Conservation (phyloP, 2,888 invertebrate species). For the Ametastegia equiseti region DNA sequence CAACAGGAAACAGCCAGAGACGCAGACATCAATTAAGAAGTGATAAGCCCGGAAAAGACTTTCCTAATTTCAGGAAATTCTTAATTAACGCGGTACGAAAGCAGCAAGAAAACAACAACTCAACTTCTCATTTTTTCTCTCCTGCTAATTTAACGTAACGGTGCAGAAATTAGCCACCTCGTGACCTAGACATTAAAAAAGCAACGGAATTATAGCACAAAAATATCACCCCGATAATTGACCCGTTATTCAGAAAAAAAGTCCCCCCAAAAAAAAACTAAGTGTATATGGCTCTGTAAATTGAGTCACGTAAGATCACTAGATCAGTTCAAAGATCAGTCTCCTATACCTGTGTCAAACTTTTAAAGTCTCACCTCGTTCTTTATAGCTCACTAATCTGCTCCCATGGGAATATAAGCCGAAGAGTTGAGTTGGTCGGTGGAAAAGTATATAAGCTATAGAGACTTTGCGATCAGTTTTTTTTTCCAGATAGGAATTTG, state of each 20-base stretch:
- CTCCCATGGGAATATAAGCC: not conserved
- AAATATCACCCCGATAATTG: not conserved
- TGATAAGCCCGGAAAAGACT: no score
- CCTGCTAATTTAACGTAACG: not conserved
- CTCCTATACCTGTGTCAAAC: not conserved
- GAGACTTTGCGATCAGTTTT: not conserved
- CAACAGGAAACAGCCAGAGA: no score
- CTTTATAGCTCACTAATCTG: not conserved
- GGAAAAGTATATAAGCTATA: not conserved
- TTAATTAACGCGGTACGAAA: conserved; percentile 25
- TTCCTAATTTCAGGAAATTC: conserved; percentile 18
- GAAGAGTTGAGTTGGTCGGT: not conserved
- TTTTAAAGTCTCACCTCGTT: not conserved
- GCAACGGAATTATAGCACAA: not conserved
- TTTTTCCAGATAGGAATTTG: not conserved
- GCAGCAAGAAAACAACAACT: not conserved
- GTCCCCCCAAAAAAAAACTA: not conserved
- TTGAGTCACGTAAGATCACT: conserved; percentile 21
- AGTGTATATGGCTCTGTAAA: not conserved
- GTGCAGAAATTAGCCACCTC: not conserved
- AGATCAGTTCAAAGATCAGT: conserved; percentile 15
- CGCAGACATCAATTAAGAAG: no score
- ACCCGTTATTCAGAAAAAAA: not conserved
- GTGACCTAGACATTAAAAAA: not conserved
- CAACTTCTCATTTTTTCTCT: not conserved